Base-by-base conservation (phyloP, 2,113 vertebrate genomes). In the Lota lota region DNA sequence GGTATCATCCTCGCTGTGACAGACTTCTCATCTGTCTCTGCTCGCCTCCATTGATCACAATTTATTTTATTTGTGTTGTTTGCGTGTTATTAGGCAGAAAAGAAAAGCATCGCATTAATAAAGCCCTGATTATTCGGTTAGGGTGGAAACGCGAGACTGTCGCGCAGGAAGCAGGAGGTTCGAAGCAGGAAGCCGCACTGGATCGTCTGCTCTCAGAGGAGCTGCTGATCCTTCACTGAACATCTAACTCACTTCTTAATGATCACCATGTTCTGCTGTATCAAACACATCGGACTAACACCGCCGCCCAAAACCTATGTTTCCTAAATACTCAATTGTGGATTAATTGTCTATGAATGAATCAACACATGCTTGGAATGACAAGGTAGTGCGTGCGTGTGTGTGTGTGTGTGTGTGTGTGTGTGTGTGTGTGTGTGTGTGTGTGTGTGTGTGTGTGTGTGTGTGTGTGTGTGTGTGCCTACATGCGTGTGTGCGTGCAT, bases 61-160 rank as follows among this genome's bases (percentile, higher is more conserved):
- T 93, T 93, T 92, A 91, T 92, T 91, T 91, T 91, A 91, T 92
- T 93, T 92, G 88, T 90, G 89, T 92, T 91, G 89, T 88, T 47
- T 47, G 40, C 88, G 88, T 87, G 87, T 93, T 92, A 92, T 92
- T 93, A 91, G 88, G 83, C 76, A 80, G 88, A 91, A 47, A 47
- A 91, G 86, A 88, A 83, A 90, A 89, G 88, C 87, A 85, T 85
- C 86, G 85, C 91, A 92, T 88, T 92, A 90, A 92, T 92, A 93
- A 91, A 90, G 85, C 83, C 68, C 85, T 88, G 87, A 89, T 92
- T 89, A 90, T 85, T 86, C 90, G 91, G 87, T 89, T 91, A 90
- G 89, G 86, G 40, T 79, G 83, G 90, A 89, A 90, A 91, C 67
- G 84, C 83, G 86, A 88, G 82, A 88, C 80, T 67, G 82, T 79